Percentiles rank a stretch among this genome's conserved stretches.
Evolutionary conservation across 2,113 vertebrate species (phyloP).

Genomic region (Brachyistius frenatus): DNA sequence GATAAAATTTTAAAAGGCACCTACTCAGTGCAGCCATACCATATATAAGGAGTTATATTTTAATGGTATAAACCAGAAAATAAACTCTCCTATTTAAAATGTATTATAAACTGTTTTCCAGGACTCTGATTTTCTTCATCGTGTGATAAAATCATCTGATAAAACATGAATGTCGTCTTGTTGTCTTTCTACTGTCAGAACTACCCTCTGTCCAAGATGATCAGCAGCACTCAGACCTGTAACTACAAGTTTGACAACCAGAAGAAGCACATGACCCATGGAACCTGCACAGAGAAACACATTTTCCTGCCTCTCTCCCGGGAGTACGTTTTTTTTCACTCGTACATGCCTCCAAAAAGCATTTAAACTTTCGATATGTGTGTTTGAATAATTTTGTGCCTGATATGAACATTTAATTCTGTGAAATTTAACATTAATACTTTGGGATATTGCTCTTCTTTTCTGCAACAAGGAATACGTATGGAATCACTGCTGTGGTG

Average conservation of each 20-base stretch:
- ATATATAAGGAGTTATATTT: too few species aligned
- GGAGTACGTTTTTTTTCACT: slow-evolving; percentile 81
- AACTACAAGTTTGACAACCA: slow-evolving; percentile 89
- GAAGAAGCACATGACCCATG: slow-evolving; percentile 88
- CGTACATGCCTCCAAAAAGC: too few species aligned
- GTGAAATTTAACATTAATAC: not conserved
- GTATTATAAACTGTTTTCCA: too few species aligned
- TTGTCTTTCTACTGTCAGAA: slow-evolving; percentile 75
- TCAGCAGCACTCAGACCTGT: slow-evolving; percentile 90
- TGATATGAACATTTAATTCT: not conserved
- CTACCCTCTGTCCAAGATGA: slow-evolving; percentile 84
- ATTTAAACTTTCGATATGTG: not conserved
- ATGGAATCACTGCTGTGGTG: slow-evolving; percentile 85
- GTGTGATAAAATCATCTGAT: too few species aligned
- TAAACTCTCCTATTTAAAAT: too few species aligned
- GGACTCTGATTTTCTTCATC: too few species aligned
- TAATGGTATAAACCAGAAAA: too few species aligned
- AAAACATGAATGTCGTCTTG: not conserved
- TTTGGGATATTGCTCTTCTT: not conserved
- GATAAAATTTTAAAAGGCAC: not conserved
- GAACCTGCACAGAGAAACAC: slow-evolving; percentile 89
- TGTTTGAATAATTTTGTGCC: not conserved
- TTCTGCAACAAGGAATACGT: slow-evolving; percentile 80
- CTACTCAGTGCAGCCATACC: too few species aligned
- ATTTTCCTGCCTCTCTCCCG: slow-evolving; percentile 88